Evolutionary conservation across 2,888 invertebrate species (phyloP), one percentile per base, ranked within the genome.

Genomic region (Stictocephala bisonia): DNA sequence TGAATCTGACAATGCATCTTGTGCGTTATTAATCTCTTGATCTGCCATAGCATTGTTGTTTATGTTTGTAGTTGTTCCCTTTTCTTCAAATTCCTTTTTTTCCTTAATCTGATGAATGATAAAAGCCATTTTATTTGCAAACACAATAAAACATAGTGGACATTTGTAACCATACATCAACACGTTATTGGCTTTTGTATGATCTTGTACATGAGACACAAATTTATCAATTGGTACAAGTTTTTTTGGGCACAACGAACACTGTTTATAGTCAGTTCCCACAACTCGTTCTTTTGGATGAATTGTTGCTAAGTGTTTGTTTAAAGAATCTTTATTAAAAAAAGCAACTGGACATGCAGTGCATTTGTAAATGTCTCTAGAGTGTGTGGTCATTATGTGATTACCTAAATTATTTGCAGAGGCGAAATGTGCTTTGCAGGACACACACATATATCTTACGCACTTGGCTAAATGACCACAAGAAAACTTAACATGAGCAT

Each of bases 391-490:
- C 18, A 68, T 40, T n/a, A 77, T 56, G 35, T 77, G 77, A 18
- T 71, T 56, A 6, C 40, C 51, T 11, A 77, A 73, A 15, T 26
- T 29, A 3, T 20, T 50, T 26, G 71, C 20, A 1, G 71, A 58
- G 9, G 69, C 29, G 15, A 50, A 60, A 22, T 48, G 60, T n/a
- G 35, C 53, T 41, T 44, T 50, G 41, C 77, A 77, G 27, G 64
- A 60, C 6, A 71, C 66, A 53, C 77, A 77, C 6, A 73, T 56
- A 41, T 68, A 77, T 20, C 72, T 71, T n/a, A 75, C 69, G 13
- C 66, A 56, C 31, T 75, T 76, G 18, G 41, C 71, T 26, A 71
- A 68, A 51, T 77, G 75, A 56, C 68, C 75, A 58, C 77, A 77
- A 20, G 73, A 71, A 50, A 67, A 74, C 31, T 67, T 76, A 15